Conservation (phyloP, 2,113 vertebrate species). For the Sylvilagus bachmani region DNA sequence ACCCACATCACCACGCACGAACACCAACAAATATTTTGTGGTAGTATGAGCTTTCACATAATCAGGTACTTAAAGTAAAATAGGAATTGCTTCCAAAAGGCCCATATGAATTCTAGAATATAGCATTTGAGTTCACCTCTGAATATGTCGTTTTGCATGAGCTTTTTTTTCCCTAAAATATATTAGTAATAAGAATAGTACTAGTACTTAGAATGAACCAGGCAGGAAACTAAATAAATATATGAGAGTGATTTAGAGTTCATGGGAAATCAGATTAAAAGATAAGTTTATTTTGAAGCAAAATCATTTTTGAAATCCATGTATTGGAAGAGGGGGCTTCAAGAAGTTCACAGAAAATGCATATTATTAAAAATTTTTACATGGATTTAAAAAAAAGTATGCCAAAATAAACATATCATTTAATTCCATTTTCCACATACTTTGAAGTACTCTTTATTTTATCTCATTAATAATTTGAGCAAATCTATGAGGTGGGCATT, state of each 20-base stretch:
- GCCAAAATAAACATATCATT: too few relatives aligned
- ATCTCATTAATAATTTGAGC: neutral
- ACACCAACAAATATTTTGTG: neutral
- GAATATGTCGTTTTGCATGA: neutral
- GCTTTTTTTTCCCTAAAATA: neutral
- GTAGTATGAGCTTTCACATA: neutral
- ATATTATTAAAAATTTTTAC: too few relatives aligned
- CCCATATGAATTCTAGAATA: neutral
- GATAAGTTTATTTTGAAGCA: too few relatives aligned
- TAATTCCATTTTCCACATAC: too few relatives aligned
- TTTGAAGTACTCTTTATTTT: neutral
- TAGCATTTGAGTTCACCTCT: neutral
- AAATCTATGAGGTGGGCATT: neutral
- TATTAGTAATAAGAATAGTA: neutral
- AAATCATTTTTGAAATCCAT: too few relatives aligned
- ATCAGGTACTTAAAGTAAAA: slow-evolving; percentile 6
- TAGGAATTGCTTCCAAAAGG: neutral
- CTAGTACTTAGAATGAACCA: neutral
- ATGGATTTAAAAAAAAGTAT: too few relatives aligned
- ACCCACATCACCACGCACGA: neutral
- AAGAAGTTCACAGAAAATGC: too few relatives aligned
- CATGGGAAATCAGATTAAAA: too few relatives aligned
- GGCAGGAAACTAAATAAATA: neutral
- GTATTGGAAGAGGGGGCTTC: too few relatives aligned
- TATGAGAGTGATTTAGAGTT: too few relatives aligned